Evolutionary conservation across 1,140 invertebrate species (phyloP), one percentile per base, ranked within the genome.

Genomic region (Rhizoglyphus robini): DNA sequence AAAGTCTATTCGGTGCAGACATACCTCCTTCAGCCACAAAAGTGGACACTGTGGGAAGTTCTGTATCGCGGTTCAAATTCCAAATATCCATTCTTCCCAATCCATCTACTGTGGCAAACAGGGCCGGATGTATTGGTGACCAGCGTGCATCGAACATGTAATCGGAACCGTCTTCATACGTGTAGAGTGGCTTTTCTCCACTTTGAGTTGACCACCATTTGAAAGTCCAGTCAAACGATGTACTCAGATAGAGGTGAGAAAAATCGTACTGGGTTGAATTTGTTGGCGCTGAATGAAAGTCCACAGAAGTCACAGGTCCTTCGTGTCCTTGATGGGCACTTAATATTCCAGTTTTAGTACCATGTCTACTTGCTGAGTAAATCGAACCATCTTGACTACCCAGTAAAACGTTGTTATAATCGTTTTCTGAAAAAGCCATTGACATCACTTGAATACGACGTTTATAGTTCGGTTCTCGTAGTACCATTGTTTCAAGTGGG

Each of bases 81-180:
- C 94, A 98, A 23, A 97, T 77, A 79, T 96, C 92, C 65, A 99
- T 80, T 65, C 88, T 80, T 23, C 95, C 96, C 67, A 86, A 85
- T 63, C 90, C 90, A 78, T 98, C 94, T 13, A 93, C 92, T 70
- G 90, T 85, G 4, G 93, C 93, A 79, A 99, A 99, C 0, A 99
- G 77, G 27, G 95, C 90, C 1, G 96, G 96, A 81, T 99, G 91
- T 54, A 88, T 85, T 15, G 96, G 96, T n/a, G 94, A 98, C 96
- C 96, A 99, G 67, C 88, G 86, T 8, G 94, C 92, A 77, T 98
- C 95, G 74, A 90, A 87, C 34, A 99, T 88, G 77, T 97, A 99
- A 76, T 98, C 94, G 47, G 88, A 87, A 76, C 94, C 96, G 74
- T 98, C 90, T 76, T 98, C 94, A 79, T 98, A 98, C n/a, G 92